These are phyloP conservation scores for Tipula unca DNA, from an alignment of 2,888 invertebrate species.

Conservation along the genomic window DNA sequence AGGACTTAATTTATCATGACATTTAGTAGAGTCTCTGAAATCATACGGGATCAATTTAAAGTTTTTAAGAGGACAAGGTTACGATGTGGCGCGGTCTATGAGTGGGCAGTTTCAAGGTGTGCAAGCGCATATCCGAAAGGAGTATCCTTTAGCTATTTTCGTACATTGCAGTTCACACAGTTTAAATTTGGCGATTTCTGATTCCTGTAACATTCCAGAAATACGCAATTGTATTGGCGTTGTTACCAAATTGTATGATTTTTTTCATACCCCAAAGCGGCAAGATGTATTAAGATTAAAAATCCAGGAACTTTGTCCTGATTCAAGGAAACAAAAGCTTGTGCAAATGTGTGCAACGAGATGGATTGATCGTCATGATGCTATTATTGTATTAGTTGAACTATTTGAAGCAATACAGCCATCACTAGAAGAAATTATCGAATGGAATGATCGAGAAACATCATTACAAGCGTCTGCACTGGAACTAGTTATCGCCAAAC, in stretches of 20 bases:
- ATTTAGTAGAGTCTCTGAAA: neutral
- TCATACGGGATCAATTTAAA: too few species aligned
- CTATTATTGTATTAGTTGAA: neutral
- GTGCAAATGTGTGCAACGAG: neutral
- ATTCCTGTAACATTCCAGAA: neutral
- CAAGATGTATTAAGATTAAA: neutral
- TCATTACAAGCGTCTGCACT: neutral
- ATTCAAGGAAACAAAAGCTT: slow-evolving; percentile 8
- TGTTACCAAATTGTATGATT: neutral
- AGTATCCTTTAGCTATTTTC: neutral
- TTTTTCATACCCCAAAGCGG: neutral
- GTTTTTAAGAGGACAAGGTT: neutral
- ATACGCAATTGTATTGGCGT: slow-evolving; percentile 1
- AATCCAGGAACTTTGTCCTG: neutral
- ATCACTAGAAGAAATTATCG: neutral
- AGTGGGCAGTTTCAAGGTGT: neutral
- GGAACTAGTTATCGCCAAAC: neutral
- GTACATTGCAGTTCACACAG: neutral
- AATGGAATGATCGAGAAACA: neutral
- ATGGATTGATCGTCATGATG: slow-evolving; percentile 8
- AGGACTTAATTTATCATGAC: neutral
- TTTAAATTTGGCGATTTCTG: neutral
- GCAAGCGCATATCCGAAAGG: neutral
- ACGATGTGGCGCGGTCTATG: neutral
- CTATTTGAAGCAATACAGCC: slow-evolving; percentile 8